Base-by-base conservation (phyloP, 35 echinoderm and acorn worm genomes). In the Diadema setosum region DNA sequence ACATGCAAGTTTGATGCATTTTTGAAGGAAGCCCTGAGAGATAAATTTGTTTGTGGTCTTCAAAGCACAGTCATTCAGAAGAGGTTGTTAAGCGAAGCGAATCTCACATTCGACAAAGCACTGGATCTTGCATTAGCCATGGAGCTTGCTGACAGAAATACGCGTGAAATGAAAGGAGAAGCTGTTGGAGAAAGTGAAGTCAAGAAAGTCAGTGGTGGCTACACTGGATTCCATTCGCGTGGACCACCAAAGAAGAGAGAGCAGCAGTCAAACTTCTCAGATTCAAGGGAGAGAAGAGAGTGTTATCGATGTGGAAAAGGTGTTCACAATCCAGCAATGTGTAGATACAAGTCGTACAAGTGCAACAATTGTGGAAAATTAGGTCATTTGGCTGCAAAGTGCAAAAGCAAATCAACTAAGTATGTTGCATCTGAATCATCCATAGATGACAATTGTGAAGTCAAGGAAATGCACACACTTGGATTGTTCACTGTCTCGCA, bases 361-460 rank as follows among this genome's bases (percentile, higher is more conserved):
- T 89, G 86, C 46, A 46, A 89, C 31, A 44, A 83, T 23, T 93
- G 86, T 84, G 73, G 58, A 12, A 89, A 93, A 64, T 60, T 58
- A 58, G 92, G 92, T 7, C 86, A 94, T 37, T 90, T 83, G 58
- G 58, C 83, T 57, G 88, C 88, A 60, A 82, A 65, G 15, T 89
- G 92, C 33, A 82, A 23, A 33, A 65, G 21, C 35, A 65, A 65
- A 33, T 65, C 60, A 65, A 65, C 60, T 33, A 11, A 65, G 16
- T 65, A 31, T 65, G 4, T 65, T 65, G 4, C 35, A 7, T 3
- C 60, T 65, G 60, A 65, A 65, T 65, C 35, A 31, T 33, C 4
- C 27, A 33, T 31, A 33, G 60, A 65, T 31, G 60, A 26, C 35
- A 33, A 65, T 65, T 3, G n/a, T 65, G 60, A 65, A n/a, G n/a